Conservation (phyloP, 2,113 vertebrate genomes). For the Vanacampus margaritifer region DNA sequence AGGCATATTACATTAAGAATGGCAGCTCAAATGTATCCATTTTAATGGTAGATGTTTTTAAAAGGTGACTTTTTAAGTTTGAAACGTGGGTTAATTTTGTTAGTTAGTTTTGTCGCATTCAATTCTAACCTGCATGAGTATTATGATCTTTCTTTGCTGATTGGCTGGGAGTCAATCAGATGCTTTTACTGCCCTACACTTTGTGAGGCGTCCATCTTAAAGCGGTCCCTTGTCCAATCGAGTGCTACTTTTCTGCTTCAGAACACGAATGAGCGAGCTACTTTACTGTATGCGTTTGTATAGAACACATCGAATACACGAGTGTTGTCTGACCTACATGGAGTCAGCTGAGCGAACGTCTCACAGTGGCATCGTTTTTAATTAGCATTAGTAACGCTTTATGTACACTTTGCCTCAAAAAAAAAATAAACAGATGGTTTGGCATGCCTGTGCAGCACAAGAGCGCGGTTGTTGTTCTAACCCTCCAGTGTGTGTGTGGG, state of each 20-base stretch:
- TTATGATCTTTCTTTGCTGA: neutral
- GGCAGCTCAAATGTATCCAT: too few relatives aligned
- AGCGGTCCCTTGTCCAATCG: neutral
- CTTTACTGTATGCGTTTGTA: neutral
- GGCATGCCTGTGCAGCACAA: constrained; percentile 19
- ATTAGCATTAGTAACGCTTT: constrained; percentile 61
- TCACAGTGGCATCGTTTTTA: constrained; percentile 48
- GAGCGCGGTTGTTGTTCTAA: constrained; percentile 21
- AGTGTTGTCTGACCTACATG: constrained; percentile 36
- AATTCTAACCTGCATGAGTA: too few relatives aligned
- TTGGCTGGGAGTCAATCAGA: neutral
- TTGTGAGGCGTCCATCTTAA: neutral
- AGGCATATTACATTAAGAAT: too few relatives aligned
- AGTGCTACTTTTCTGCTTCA: neutral
- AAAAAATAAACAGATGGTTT: constrained; percentile 63
- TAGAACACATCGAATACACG: neutral
- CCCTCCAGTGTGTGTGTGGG: neutral
- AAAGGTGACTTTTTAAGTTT: too few relatives aligned
- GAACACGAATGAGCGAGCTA: neutral
- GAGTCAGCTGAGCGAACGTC: constrained; percentile 47
- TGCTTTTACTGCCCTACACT: neutral
- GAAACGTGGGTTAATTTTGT: too few relatives aligned
- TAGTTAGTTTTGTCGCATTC: too few relatives aligned
- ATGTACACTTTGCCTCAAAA: constrained; percentile 45
- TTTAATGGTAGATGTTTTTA: too few relatives aligned